A percentile compares a stretch with the other conserved stretches of the same genome.
phyloP scores from a whole-genome alignment of 2,888 invertebrate genomes.

The Agonum fuliginosum region DNA sequence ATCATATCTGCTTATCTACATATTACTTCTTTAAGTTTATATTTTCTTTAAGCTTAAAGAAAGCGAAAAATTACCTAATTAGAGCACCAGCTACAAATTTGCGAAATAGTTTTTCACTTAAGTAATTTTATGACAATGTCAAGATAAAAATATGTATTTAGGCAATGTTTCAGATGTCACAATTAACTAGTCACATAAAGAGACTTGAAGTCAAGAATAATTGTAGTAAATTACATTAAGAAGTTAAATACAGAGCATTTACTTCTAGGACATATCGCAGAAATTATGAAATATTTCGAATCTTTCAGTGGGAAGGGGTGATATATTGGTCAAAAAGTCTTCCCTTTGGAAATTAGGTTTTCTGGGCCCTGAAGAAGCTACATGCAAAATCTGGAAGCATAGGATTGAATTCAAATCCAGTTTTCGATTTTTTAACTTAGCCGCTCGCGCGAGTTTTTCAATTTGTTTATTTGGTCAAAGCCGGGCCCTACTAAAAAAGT shows the following conservation, averaged over 20 bases:
- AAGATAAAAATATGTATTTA: slow-evolving; percentile 16
- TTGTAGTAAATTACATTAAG: background rate
- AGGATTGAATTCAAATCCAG: too few relatives aligned
- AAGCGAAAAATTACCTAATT: slow-evolving; percentile 47
- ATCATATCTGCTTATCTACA: background rate
- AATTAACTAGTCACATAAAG: slow-evolving; percentile 12
- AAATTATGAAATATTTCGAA: too few relatives aligned
- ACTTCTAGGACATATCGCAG: background rate
- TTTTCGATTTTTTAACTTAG: too few relatives aligned
- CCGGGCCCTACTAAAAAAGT: too few relatives aligned
- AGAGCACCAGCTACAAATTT: slow-evolving; percentile 14
- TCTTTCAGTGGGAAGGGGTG: too few relatives aligned
- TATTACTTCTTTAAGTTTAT: background rate
- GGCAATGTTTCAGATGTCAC: slow-evolving; percentile 19
- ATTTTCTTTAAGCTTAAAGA: slow-evolving; percentile 31
- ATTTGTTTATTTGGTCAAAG: too few relatives aligned
- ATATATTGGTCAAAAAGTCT: too few relatives aligned
- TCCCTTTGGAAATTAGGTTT: too few relatives aligned
- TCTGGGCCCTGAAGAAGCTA: too few relatives aligned
- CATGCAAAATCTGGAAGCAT: too few relatives aligned
- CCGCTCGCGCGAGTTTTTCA: too few relatives aligned
- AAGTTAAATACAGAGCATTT: too few relatives aligned
- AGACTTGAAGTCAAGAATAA: background rate
- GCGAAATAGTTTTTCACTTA: slow-evolving; percentile 30
- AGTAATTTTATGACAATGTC: slow-evolving; percentile 35